These are phyloP conservation scores for Dipus sagitta DNA, from an alignment of 2,797 vertebrate genomes.

Conservation along the genomic window DNA sequence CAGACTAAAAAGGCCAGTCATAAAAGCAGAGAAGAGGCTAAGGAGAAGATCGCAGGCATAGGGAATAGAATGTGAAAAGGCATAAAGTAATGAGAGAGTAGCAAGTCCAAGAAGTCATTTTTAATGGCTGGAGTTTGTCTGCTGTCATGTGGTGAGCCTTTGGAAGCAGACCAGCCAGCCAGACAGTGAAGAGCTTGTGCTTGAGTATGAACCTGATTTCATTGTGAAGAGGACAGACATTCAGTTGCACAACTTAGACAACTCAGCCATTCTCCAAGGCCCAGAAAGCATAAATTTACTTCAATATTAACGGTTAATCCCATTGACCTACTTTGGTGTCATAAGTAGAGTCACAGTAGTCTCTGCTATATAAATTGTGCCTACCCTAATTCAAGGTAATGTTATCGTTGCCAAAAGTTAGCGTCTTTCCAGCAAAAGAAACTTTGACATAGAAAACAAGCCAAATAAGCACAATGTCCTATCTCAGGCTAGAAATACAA, in stretches of 20 bases:
- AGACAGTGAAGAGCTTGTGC: background rate
- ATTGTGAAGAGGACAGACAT: background rate
- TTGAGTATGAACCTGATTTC: background rate
- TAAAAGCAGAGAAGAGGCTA: no score
- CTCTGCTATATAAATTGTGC: background rate
- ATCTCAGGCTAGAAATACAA: background rate
- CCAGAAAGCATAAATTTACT: background rate
- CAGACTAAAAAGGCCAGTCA: no score
- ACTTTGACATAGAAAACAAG: background rate
- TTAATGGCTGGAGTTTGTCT: background rate
- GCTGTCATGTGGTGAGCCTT: background rate
- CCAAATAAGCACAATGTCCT: background rate
- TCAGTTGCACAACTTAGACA: background rate
- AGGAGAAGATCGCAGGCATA: no score
- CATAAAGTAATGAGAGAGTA: no score
- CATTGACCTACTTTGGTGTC: background rate
- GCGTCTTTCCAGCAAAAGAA: background rate
- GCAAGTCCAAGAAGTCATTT: background rate
- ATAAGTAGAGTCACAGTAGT: background rate
- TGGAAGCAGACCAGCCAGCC: background rate
- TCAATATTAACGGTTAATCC: background rate
- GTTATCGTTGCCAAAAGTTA: background rate
- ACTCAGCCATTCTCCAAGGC: background rate
- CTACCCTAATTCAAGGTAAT: background rate
- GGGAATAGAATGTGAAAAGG: no score